phyloP scores from a whole-genome alignment of 2,113 vertebrate genomes.

The Heloderma charlesbogerti region DNA sequence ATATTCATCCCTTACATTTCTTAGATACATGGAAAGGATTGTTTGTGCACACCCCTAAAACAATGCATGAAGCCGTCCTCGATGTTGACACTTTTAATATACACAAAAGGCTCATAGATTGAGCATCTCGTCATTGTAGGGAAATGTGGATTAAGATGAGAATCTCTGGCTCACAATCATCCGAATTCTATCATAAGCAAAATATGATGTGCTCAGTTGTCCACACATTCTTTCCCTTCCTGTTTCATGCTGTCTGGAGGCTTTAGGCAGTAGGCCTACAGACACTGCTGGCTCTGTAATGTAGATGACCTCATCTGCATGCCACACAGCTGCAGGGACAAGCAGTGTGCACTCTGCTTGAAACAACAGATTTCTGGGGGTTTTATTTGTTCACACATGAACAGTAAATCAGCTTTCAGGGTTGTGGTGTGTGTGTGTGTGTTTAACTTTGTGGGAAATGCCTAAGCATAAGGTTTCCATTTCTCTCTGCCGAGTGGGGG shows the following conservation, averaged over 20 bases:
- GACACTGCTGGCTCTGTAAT: conserved; percentile 62
- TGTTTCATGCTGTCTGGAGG: conserved; percentile 51
- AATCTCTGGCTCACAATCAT: neutral
- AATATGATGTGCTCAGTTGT: neutral
- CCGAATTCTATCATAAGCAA: conserved; percentile 44
- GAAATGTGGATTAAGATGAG: neutral
- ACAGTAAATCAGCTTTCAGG: conserved; percentile 55
- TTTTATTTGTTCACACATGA: conserved; percentile 64
- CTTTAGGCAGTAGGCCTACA: conserved; percentile 46
- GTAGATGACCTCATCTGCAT: conserved; percentile 59
- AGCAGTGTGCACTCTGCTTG: neutral
- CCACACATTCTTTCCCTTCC: conserved; percentile 22
- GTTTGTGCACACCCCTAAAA: neutral
- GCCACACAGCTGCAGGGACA: conserved; percentile 59
- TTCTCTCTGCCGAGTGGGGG: conserved; percentile 53
- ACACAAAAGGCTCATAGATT: neutral
- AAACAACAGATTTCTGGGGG: conserved; percentile 51
- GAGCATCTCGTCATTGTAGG: neutral
- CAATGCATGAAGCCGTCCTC: neutral
- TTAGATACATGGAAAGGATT: neutral
- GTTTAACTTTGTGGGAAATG: conserved; percentile 63
- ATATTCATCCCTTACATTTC: neutral
- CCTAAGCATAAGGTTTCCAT: conserved; percentile 50
- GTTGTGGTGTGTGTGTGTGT: neutral
- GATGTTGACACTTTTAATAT: neutral